These are phyloP conservation scores for Luffia ferchaultella DNA, from an alignment of 2,888 invertebrate species.

Conservation along the genomic window DNA sequence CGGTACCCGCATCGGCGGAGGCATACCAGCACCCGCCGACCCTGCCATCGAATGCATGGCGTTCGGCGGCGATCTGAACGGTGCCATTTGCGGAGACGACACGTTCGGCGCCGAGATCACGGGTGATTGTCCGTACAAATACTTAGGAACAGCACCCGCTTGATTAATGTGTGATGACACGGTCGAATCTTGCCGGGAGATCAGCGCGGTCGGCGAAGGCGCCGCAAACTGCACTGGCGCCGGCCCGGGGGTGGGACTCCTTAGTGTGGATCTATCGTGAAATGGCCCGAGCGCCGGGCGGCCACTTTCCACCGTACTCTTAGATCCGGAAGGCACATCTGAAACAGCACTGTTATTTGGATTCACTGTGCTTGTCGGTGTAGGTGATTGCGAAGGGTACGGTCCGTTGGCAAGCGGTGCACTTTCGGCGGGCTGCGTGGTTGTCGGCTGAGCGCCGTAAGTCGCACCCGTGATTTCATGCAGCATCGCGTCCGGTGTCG, in stretches of 20 bases:
- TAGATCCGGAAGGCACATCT: conserved; percentile 28
- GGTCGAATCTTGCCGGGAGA: conserved; percentile 16
- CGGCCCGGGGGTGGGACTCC: conserved; percentile 25
- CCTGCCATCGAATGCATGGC: conserved; percentile 11
- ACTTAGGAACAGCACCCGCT: conserved; percentile 2
- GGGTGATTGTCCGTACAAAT: conserved; percentile 12
- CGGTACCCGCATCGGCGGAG: conserved; percentile 43
- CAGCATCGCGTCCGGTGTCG: conserved; percentile 11
- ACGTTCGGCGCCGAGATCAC: background rate
- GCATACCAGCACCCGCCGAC: conserved; percentile 25
- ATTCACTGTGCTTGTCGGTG: conserved; percentile 25
- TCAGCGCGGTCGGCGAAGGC: conserved; percentile 20
- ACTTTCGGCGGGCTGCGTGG: conserved; percentile 15
- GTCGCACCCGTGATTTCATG: conserved; percentile 6
- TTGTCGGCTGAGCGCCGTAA: conserved; percentile 7
- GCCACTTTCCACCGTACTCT: conserved; percentile 6
- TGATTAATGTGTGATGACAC: conserved; percentile 17
- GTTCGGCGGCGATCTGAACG: conserved; percentile 32
- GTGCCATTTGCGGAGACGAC: background rate
- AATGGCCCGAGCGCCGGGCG: background rate
- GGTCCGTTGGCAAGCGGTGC: conserved; percentile 15
- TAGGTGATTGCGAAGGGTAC: conserved; percentile 21
- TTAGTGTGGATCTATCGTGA: conserved; percentile 7
- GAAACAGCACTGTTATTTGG: conserved; percentile 13
- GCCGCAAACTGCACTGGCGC: conserved; percentile 25